phyloP scores from a whole-genome alignment of 2,113 vertebrate genomes.

The Emydocephalus ijimae region DNA sequence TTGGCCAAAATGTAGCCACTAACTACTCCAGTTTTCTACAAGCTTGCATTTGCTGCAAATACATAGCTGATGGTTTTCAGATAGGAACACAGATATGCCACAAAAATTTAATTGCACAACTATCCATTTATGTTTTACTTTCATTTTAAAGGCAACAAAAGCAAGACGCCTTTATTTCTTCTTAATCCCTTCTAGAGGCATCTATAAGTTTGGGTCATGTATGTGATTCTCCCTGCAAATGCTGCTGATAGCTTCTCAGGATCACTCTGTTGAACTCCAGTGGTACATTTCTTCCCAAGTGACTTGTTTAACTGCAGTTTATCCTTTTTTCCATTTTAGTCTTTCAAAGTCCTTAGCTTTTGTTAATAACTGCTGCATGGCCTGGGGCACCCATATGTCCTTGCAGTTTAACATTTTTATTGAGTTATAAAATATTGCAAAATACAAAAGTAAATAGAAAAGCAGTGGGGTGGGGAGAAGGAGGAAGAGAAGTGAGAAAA shows the following conservation, averaged over 20 bases:
- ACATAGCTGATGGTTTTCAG: neutral
- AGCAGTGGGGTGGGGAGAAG: too few relatives aligned
- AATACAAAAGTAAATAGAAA: too few relatives aligned
- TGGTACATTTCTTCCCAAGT: neutral
- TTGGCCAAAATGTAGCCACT: neutral
- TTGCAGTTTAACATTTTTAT: too few relatives aligned
- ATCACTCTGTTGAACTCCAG: neutral
- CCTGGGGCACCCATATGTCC: too few relatives aligned
- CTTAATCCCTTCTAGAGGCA: neutral
- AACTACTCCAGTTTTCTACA: neutral
- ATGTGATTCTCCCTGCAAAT: neutral
- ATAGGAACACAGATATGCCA: neutral
- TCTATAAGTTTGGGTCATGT: neutral
- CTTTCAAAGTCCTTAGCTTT: neutral
- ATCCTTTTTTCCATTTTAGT: neutral
- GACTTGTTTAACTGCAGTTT: neutral
- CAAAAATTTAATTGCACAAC: neutral
- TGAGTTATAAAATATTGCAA: too few relatives aligned
- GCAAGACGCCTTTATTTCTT: neutral
- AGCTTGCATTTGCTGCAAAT: neutral
- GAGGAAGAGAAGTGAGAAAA: too few relatives aligned
- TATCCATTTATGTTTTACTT: neutral
- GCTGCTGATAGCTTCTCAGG: neutral
- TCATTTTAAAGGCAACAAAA: neutral
- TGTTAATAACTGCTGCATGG: neutral